These are phyloP conservation scores for Bradypus variegatus DNA, from an alignment of 2,797 vertebrate species.

Conservation along the genomic window DNA sequence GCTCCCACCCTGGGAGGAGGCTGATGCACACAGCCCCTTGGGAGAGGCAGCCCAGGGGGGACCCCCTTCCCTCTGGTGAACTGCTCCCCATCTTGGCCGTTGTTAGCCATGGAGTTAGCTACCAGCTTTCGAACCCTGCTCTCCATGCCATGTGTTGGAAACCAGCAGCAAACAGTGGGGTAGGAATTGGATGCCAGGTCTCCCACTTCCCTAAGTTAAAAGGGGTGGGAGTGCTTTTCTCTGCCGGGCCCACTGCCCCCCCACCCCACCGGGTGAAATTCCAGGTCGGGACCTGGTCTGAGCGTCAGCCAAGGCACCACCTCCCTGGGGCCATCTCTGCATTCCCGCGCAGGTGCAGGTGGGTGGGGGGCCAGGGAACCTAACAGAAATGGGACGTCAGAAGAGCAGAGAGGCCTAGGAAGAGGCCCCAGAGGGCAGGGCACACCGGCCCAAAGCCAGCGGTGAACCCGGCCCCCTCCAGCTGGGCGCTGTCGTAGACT, in stretches of 20 bases:
- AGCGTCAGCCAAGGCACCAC: background rate
- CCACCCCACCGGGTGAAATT: background rate
- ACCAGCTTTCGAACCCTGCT: background rate
- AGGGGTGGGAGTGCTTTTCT: background rate
- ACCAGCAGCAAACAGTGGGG: background rate
- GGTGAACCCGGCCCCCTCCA: background rate
- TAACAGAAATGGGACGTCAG: background rate
- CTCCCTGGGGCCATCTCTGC: background rate
- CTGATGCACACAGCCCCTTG: background rate
- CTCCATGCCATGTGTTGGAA: background rate
- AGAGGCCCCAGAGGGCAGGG: background rate
- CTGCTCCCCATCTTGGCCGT: background rate
- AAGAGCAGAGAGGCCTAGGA: background rate
- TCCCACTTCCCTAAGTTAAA: background rate
- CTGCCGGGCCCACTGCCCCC: background rate
- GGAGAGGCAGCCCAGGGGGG: background rate
- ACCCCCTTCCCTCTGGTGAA: background rate
- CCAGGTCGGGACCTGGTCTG: background rate
- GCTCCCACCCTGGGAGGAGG: background rate
- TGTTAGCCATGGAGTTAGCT: background rate
- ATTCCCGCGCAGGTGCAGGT: background rate
- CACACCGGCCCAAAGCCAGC: background rate
- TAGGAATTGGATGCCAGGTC: background rate
- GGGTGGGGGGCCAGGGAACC: background rate
- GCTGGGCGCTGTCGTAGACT: too few species aligned